Evolutionary conservation across 1,140 invertebrate species (phyloP).

Genomic region (Drosophila yakuba): DNA sequence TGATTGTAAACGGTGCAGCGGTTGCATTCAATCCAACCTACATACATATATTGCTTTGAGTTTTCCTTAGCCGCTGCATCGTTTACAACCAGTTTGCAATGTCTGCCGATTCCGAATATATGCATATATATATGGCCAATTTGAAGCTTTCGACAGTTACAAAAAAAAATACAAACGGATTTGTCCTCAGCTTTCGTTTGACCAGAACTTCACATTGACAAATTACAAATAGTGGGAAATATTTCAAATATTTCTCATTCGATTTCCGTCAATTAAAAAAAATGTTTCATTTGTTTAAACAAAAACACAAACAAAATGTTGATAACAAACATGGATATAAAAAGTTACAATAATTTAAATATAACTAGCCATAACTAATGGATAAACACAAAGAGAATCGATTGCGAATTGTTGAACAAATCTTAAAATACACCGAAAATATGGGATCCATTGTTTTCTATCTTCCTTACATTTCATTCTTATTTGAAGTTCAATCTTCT

Average conservation of each 20-base stretch:
- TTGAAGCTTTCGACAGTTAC: constrained; percentile 25
- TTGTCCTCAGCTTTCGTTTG: constrained; percentile 58
- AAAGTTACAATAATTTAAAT: constrained; percentile 32
- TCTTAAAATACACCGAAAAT: constrained; percentile 23
- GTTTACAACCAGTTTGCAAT: neutral
- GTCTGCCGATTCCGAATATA: neutral
- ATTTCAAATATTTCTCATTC: constrained; percentile 48
- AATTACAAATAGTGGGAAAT: constrained; percentile 41
- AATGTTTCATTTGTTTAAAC: constrained; percentile 27
- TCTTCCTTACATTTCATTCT: constrained; percentile 27
- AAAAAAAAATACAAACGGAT: constrained; percentile 22
- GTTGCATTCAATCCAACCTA: neutral
- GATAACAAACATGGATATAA: constrained; percentile 49
- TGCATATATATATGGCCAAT: neutral
- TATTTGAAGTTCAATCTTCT: constrained; percentile 12
- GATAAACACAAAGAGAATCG: constrained; percentile 57
- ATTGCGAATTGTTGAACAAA: constrained; percentile 34
- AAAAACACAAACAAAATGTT: constrained; percentile 64
- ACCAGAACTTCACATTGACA: constrained; percentile 70
- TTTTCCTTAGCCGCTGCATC: constrained; percentile 1
- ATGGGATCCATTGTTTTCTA: constrained; percentile 8
- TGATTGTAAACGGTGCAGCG: neutral
- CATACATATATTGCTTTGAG: too few relatives aligned
- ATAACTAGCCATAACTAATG: constrained; percentile 62
- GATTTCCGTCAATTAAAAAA: constrained; percentile 27